Base-by-base conservation (phyloP, 1,140 invertebrate genomes). In the Halictus rubicundus region DNA sequence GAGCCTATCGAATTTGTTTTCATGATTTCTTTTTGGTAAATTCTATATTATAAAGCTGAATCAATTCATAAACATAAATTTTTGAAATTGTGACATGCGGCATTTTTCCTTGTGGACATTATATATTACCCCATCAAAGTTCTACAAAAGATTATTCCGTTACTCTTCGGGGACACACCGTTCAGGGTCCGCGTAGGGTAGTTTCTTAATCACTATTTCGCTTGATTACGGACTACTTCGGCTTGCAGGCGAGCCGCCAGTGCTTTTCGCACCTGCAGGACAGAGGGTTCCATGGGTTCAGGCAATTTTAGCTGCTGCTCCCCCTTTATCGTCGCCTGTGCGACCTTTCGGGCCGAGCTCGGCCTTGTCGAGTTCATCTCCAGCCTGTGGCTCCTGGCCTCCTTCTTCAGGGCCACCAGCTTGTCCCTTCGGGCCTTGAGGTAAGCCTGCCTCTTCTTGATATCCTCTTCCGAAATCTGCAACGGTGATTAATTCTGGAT, bases 381-480 rank as follows among this genome's bases (percentile, higher is more conserved):
- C 5, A 99, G 92, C 86, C 96, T 95, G 84, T 96, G 96, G 87
- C 96, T 96, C 37, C 98, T 94, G 25, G 97, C 97, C 91, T 96
- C 95, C 89, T 97, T 97, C 90, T 99, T 99, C 86, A 98, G 90
- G 23, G 96, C 96, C 46, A 99, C 94, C 25, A 99, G 94, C 89
- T 98, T 98, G 90, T 99, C 98, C 39, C 98, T 94, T 91, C 98
- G 97, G 64, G 96, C 94, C 46, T 96, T 95, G 37, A 99, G 92
- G 90, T 98, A 98, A 84, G 97, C 95, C 88, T 97, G 96, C 1
- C 98, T 94, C 73, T 95, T 95, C 78, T 94, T 94, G n/a, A 98
- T 92, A 86, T 98, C 97, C 69, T 95, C 95, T 25, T 92, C 89
- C 76, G 93, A 93, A 46, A 94, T 90, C 91, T 94, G 23, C 54